A percentile compares a stretch with the other conserved stretches of the same genome.
phyloP scores from a whole-genome alignment of 2,888 invertebrate genomes.

The Drosophila greeni region DNA sequence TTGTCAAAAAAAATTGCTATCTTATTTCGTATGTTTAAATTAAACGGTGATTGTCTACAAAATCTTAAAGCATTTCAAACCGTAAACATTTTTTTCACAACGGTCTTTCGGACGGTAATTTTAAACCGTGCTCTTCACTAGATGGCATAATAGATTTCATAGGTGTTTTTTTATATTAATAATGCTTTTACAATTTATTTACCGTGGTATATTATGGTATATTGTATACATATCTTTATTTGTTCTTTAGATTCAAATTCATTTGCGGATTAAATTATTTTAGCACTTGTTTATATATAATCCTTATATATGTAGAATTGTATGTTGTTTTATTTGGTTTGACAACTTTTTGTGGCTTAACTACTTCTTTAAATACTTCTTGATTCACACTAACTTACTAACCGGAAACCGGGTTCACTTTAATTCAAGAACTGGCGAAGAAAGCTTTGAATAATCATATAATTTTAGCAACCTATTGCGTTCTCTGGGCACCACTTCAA shows the following conservation, averaged over 20 bases:
- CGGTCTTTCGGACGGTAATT: background rate
- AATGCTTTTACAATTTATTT: background rate
- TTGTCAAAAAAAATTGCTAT: too few relatives aligned
- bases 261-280: background rate
- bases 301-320: background rate
- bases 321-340: background rate
- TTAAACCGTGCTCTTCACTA: background rate
- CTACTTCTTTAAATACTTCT: background rate
- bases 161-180: background rate
- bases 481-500: constrained; percentile 77
- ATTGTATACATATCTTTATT: background rate
- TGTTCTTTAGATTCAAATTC: background rate
- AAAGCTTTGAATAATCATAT: background rate
- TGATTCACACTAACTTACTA: background rate
- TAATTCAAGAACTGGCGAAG: background rate
- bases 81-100: background rate
- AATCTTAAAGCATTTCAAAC: background rate
- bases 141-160: background rate
- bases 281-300: background rate
- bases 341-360: constrained; percentile 3
- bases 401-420: constrained; percentile 1
- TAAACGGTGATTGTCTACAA: too few relatives aligned
- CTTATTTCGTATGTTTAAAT: background rate
- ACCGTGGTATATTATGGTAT: background rate
- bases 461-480: constrained; percentile 75